phyloP scores from a whole-genome alignment of 2,113 vertebrate genomes.

The Apus apus region DNA sequence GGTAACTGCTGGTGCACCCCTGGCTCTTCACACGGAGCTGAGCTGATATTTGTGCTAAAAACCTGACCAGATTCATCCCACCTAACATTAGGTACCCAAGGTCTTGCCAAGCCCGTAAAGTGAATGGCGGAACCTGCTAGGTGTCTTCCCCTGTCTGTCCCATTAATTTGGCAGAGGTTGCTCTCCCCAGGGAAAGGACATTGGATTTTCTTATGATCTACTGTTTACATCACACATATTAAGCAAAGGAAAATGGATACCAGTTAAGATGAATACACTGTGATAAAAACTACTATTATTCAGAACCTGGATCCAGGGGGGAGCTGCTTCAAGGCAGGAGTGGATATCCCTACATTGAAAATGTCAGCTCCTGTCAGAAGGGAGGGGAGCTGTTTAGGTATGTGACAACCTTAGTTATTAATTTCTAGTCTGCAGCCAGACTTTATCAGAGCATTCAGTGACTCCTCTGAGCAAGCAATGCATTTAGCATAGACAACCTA shows the following conservation, averaged over 20 bases:
- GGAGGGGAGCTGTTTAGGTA: neutral
- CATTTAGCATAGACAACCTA: neutral
- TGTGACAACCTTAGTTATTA: neutral
- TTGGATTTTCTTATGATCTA: neutral
- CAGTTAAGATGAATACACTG: neutral
- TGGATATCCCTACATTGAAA: neutral
- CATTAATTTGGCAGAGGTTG: neutral
- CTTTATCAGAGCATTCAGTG: neutral
- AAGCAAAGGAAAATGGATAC: neutral
- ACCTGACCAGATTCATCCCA: neutral
- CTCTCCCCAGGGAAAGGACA: rapidly evolving
- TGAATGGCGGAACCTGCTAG: neutral
- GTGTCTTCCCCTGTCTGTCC: neutral
- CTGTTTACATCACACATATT: neutral
- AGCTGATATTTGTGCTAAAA: neutral
- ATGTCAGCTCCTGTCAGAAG: neutral
- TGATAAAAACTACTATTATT: neutral
- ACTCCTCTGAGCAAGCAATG: rapidly evolving
- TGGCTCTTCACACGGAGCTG: rapidly evolving
- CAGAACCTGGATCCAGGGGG: neutral
- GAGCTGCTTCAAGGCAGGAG: neutral
- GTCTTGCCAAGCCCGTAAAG: neutral
- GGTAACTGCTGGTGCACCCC: neutral
- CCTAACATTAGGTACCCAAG: neutral
- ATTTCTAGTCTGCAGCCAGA: neutral